Base-by-base conservation (phyloP, 2,797 vertebrate species). In the Takifugu rubripes region DNA sequence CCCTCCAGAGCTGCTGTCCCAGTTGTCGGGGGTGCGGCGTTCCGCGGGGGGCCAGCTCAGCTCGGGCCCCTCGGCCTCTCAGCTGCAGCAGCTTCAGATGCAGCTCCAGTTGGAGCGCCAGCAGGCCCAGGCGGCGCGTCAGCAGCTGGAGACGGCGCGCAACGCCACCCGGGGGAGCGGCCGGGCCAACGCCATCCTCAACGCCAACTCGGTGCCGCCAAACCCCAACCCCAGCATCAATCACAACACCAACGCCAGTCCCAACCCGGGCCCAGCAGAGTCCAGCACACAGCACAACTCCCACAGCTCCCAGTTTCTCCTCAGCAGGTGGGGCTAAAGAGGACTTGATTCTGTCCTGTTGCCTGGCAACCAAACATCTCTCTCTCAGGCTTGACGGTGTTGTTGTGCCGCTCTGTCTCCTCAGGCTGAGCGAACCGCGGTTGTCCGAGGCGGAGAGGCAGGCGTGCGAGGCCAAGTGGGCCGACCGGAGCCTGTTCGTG, bases 11-110 rank as follows among this genome's bases (percentile, higher is more conserved):
- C 92, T 98, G 75, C 91, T 99, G 74, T 99, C 97, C 78, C 97
- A 99, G 91, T 88, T 99, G 66, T 99, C 96, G 24, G 96, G 96
- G 12, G 97, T 98, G 77, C 93, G 96, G 56, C 95, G 96, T 66
- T 97, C 96, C 1, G 95, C 96, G 26, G 97, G 95, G 61, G 96
- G 97, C 68, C 96, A 98, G 90, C 93, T 98, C 52, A 98, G 96
- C 81, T 97, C 97, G 6, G 96, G 96, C 68, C 96, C 96, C 17
- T 98, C 96, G 1, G 96, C 96, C 56, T 98, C 96, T 15, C 96
- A 99, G 87, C 92, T 98, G 79, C 97, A 99, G 72, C 96, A 99
- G 84, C 90, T 98, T 82, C 96, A 99, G 88, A 98, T 99, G 96
- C 97, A 99, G 64, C 92, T 98, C 87, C 96, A 98, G 90, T 71